These are phyloP conservation scores for Picathartes gymnocephalus DNA, from an alignment of 2,113 vertebrate genomes.

Conservation along the genomic window DNA sequence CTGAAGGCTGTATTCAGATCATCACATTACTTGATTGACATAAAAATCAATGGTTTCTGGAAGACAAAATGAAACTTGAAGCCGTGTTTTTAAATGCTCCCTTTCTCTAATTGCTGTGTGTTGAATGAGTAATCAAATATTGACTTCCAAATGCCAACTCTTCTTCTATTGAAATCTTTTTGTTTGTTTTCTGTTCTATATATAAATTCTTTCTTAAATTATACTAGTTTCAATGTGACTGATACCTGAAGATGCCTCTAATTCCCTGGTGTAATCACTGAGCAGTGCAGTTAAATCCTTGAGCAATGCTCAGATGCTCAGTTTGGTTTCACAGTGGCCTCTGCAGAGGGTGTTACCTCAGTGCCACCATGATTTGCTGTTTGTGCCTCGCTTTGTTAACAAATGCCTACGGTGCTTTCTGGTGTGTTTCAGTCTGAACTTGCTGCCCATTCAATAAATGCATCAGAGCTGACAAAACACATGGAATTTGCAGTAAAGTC, in stretches of 20 bases:
- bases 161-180: not conserved
- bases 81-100: not conserved
- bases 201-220: not conserved
- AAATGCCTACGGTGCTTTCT: not conserved
- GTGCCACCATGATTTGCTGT: not conserved
- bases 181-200: not conserved
- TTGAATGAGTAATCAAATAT: not conserved
- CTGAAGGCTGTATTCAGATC: not conserved
- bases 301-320: not conserved
- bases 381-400: not conserved
- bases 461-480: not conserved
- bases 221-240: accelerated
- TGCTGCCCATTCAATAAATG: not conserved
- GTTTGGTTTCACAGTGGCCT: not conserved
- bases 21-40: not conserved
- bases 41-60: not conserved
- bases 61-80: not conserved
- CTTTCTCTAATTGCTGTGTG: not conserved
- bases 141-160: not conserved
- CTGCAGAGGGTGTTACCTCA: not conserved
- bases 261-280: not conserved
- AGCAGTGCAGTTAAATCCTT: not conserved
- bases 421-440: not conserved
- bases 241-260: not conserved
- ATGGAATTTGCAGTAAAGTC: not conserved